Evolutionary conservation across 1,140 invertebrate genomes (phyloP).

Genomic region (Diachasmimorpha longicaudata): DNA sequence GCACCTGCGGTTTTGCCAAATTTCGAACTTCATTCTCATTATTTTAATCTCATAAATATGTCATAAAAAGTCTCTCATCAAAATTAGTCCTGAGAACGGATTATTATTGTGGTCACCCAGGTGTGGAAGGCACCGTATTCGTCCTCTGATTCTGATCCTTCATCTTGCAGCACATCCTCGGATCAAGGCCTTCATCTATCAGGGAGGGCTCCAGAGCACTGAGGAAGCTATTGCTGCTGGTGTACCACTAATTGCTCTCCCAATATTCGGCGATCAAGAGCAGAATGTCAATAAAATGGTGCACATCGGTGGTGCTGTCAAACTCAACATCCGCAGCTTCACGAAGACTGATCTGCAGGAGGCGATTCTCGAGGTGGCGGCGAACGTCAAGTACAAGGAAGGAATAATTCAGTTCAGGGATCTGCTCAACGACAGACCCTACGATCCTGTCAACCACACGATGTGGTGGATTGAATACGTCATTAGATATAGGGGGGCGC

Average conservation of each 20-base stretch:
- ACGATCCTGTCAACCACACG: conserved; percentile 51
- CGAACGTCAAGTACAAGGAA: conserved; percentile 23
- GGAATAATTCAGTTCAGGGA: conserved; percentile 13
- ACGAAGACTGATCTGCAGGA: conserved; percentile 5
- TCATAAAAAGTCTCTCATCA: too few relatives aligned
- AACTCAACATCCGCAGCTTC: conserved; percentile 19
- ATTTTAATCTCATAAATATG: too few relatives aligned
- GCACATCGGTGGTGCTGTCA: conserved; percentile 33
- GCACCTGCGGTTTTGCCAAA: too few relatives aligned
- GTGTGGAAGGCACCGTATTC: too few relatives aligned
- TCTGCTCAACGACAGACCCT: conserved; percentile 54
- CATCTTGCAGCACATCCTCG: conserved; percentile 48
- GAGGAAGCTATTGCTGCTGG: conserved; percentile 77
- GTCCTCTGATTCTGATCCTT: not conserved
- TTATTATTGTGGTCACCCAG: too few relatives aligned
- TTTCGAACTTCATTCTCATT: too few relatives aligned
- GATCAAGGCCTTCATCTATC: conserved; percentile 71
- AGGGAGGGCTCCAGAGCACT: conserved; percentile 76
- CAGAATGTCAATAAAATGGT: conserved; percentile 45
- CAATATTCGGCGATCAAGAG: conserved; percentile 75
- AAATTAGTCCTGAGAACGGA: too few relatives aligned
- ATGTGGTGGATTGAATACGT: conserved; percentile 65
- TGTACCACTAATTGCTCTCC: conserved; percentile 76
- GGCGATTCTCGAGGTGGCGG: conserved; percentile 40
- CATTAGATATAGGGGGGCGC: conserved; percentile 58